phyloP scores from a whole-genome alignment of 2,113 vertebrate genomes.

The Oophaga pumilio region DNA sequence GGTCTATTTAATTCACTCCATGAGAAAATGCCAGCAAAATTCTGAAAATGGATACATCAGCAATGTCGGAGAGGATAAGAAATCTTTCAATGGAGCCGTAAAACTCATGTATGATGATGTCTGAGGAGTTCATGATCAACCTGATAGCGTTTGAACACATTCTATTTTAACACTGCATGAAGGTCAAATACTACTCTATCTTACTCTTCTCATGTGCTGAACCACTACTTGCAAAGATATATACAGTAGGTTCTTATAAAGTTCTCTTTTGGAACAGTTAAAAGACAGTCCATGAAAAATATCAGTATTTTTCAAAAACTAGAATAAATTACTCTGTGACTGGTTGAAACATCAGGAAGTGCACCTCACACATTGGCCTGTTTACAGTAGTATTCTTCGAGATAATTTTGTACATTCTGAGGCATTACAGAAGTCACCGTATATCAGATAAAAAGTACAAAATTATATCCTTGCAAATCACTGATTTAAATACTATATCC shows the following conservation, averaged over 20 bases:
- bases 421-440: no score
- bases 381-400: no score
- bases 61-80: background rate
- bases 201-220: background rate
- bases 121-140: background rate
- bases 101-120: background rate
- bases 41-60: background rate
- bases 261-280: background rate
- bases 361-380: background rate
- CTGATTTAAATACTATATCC: no score
- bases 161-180: background rate
- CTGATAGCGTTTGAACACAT: background rate
- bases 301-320: background rate
- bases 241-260: background rate
- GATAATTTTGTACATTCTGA: no score
- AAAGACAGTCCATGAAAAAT: background rate
- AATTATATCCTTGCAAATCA: no score
- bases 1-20: background rate
- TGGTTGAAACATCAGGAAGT: background rate
- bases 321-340: background rate
- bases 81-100: background rate
- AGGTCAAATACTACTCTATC: background rate
- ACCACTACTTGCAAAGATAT: background rate
- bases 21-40: slow-evolving; percentile 2
- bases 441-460: no score